phyloP scores from a whole-genome alignment of 2,113 vertebrate genomes.

The Panthera leo region DNA sequence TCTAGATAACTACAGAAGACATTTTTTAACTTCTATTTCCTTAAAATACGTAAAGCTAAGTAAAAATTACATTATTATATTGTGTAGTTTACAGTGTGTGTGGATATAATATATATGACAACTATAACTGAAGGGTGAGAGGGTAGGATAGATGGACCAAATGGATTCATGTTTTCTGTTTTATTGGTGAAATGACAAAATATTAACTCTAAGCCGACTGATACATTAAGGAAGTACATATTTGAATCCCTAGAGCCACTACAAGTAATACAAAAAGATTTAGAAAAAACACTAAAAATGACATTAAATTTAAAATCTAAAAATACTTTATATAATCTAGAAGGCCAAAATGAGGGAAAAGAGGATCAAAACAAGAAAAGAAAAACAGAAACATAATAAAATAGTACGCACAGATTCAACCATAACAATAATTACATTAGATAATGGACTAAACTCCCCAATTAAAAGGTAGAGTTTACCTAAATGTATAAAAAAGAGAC shows the following conservation, averaged over 20 bases:
- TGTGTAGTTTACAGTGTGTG: neutral
- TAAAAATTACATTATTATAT: neutral
- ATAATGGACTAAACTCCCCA: neutral
- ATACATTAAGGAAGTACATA: neutral
- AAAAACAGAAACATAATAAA: conserved; percentile 10
- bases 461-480: neutral
- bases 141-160: neutral
- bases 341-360: neutral
- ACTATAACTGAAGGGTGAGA: neutral
- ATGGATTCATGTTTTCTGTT: neutral
- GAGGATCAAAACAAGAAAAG: neutral
- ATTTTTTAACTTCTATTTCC: neutral
- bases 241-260: neutral
- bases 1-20: neutral
- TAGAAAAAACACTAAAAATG: neutral
- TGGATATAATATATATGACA: neutral
- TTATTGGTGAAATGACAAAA: neutral
- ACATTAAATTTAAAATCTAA: neutral
- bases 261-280: neutral
- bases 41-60: neutral
- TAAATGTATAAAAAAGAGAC: neutral
- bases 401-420: neutral
- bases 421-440: neutral
- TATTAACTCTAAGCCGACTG: neutral
- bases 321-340: neutral